These are phyloP conservation scores for Hydrochoerus hydrochaeris DNA, from an alignment of 2,113 vertebrate species.

Conservation along the genomic window DNA sequence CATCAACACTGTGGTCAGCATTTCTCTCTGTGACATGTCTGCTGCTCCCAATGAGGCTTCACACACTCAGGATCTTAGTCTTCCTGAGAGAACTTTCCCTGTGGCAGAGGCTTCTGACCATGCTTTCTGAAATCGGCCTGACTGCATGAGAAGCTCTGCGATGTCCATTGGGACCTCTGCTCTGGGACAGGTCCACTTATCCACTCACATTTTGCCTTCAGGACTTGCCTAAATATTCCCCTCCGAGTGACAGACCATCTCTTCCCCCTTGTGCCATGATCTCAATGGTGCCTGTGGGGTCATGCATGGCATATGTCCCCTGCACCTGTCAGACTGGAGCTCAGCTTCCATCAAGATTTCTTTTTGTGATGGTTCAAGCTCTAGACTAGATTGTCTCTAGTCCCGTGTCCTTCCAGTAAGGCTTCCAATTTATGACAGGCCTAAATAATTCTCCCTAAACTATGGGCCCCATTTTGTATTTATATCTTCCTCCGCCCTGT, in stretches of 20 bases:
- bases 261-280: not conserved
- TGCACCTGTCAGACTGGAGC: not conserved
- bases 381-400: not conserved
- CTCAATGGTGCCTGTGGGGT: not conserved
- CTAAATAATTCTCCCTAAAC: not conserved
- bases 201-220: not conserved
- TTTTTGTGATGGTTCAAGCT: not conserved
- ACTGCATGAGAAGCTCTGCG: not conserved
- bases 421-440: not conserved
- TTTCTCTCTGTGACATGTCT: not conserved
- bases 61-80: not conserved
- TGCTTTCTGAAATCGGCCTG: not conserved
- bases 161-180: not conserved
- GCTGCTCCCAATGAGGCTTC: not conserved
- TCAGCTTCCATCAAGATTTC: not conserved
- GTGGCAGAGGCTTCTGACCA: not conserved
- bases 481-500: not conserved
- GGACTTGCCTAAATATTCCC: not conserved
- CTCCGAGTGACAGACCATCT: not conserved
- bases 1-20: fast-evolving
- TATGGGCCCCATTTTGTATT: too few species aligned
- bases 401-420: not conserved
- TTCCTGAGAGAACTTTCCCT: not conserved
- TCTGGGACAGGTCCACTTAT: not conserved
- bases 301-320: too few species aligned